Base-by-base conservation (phyloP, 1,140 invertebrate species). In the Solenopsis invicta region DNA sequence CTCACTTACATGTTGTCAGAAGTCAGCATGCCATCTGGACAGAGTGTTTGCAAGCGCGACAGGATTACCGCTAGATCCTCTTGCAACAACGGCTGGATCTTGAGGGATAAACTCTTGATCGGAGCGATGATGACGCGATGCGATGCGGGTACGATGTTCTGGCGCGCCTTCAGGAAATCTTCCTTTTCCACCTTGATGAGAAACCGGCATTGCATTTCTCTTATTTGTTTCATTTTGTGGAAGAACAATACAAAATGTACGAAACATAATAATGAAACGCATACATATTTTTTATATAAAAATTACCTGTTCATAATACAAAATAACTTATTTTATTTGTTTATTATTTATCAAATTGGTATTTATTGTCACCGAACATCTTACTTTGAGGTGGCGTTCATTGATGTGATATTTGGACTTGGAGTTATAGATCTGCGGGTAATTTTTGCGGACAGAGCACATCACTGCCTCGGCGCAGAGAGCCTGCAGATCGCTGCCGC, bases 131-230 rank as follows among this genome's bases (percentile, higher is more conserved):
- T 91, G 72, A 96, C 95, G 89, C 97, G 94, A 93, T 97, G 96
- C 3, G 97, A 96, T 16, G 97, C 96, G n/a, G 97, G 97, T 45
- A 97, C 96, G 85, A 98, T 96, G 66, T 95, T 95, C 52, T 96
- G 95, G 93, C 97, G 96, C 0, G 97, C 97, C 87, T 95, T 94
- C 66, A 96, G 88, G 93, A 98, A 98, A 93, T 98, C 97, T 87
- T 96, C 92, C 85, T 96, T 96, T 89, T 96, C 95, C 3, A 97
- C 95, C 96, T 97, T 59, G 52, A 69, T 16, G n/a, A 71, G 1
- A 74, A 61, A 82, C 61, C 2, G 10, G 41, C 41, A 8, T 29
- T 29, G 0, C 2, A 77, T n/a, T 21, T 66, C 10, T 29, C 13
- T 67, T 24, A 74, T 12, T 34, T 5, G 16, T 71, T 41, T 13